phyloP scores from a whole-genome alignment of 2,797 vertebrate species.

The Chlorospingus flavigularis region DNA sequence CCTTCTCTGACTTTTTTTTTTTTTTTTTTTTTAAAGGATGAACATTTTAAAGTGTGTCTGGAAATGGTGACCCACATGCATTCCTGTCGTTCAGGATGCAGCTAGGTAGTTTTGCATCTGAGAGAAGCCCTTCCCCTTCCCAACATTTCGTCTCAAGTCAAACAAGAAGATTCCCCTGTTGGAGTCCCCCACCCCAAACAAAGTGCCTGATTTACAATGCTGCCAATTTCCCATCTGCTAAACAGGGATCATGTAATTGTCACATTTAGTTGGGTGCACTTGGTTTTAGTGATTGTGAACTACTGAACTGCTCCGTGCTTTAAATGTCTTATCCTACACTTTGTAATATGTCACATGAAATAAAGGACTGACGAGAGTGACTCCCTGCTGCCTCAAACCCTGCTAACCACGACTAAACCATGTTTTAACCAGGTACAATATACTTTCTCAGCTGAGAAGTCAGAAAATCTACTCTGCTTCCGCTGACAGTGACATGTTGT shows the following conservation, averaged over 20 bases:
- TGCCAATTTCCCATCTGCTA: slow-evolving; percentile 13
- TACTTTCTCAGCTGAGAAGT: slow-evolving; percentile 13
- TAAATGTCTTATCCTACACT: slow-evolving; percentile 42
- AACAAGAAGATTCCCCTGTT: neutral
- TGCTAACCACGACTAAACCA: neutral
- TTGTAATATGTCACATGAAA: slow-evolving; percentile 10
- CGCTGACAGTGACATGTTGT: neutral
- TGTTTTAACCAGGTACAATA: neutral
- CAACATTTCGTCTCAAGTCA: neutral
- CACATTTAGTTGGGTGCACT: slow-evolving; percentile 37
- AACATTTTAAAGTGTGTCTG: neutral
- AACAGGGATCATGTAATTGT: neutral
- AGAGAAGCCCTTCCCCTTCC: neutral
- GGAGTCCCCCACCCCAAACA: neutral
- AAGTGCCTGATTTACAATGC: neutral
- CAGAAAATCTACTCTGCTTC: neutral
- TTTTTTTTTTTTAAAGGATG: neutral
- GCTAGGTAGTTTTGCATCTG: neutral
- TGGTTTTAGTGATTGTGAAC: slow-evolving; percentile 53
- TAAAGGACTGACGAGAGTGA: neutral
- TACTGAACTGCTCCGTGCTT: neutral
- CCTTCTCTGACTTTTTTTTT: neutral
- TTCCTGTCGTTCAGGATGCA: neutral
- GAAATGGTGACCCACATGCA: neutral
- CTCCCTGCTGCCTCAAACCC: neutral